Conservation (phyloP, 1,140 invertebrate genomes). For the Tetraneura akinire region DNA sequence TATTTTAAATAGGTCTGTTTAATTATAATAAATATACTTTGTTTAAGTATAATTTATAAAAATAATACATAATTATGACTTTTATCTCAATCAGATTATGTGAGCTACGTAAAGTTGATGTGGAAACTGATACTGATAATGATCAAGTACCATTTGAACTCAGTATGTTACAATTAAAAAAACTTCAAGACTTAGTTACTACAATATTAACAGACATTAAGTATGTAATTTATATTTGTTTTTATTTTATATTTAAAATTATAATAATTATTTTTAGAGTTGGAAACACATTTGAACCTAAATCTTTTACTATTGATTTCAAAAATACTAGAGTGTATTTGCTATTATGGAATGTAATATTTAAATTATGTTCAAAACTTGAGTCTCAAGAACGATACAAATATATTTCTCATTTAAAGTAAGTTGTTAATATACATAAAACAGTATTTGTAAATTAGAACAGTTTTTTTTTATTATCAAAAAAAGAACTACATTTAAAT, state of each 20-base stretch:
- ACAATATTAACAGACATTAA: conserved; percentile 11
- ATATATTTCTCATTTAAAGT: conserved; percentile 65
- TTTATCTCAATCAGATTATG: conserved; percentile 18
- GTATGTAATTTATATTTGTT: background rate
- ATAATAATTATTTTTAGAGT: conserved; percentile 58
- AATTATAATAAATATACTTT: background rate
- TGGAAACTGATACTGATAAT: background rate
- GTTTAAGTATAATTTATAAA: too few species aligned
- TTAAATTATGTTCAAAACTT: conserved; percentile 70
- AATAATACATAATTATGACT: background rate
- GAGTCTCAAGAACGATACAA: conserved; percentile 70
- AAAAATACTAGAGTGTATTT: conserved; percentile 69
- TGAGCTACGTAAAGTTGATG: background rate
- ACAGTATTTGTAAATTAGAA: too few species aligned
- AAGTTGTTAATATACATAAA: conserved; percentile 22
- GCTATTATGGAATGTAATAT: conserved; percentile 71
- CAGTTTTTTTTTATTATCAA: too few species aligned
- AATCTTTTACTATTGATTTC: conserved; percentile 67
- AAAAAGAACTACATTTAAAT: too few species aligned
- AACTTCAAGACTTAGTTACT: conserved; percentile 21
- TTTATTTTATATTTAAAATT: conserved; percentile 44
- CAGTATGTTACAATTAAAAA: background rate
- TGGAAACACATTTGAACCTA: conserved; percentile 66
- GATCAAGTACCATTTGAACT: conserved; percentile 29
- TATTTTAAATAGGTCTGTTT: conserved; percentile 21